These are phyloP conservation scores for Myiagra hebetior DNA, from an alignment of 2,113 vertebrate species.

Conservation along the genomic window DNA sequence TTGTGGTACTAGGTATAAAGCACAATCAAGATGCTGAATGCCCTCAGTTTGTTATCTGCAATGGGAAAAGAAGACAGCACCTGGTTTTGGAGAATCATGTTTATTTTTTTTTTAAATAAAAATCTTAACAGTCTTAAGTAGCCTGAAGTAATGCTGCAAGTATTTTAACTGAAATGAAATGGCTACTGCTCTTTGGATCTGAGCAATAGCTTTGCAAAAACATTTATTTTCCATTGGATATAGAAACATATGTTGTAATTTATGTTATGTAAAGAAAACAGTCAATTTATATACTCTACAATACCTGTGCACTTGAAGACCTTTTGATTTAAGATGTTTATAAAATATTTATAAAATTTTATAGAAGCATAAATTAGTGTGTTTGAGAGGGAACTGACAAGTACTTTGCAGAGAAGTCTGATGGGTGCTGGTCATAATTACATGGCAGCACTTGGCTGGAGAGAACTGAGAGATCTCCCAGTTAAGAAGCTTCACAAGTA, in stretches of 20 bases:
- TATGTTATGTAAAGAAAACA: neutral
- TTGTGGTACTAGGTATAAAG: neutral
- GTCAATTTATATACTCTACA: neutral
- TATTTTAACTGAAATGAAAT: neutral
- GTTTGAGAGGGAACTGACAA: neutral
- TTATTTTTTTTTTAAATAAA: neutral
- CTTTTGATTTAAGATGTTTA: neutral
- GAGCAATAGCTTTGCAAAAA: neutral
- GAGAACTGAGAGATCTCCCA: neutral
- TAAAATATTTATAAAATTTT: neutral
- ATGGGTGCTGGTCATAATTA: neutral
- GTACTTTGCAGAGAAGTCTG: neutral
- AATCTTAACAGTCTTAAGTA: neutral
- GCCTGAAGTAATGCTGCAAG: neutral
- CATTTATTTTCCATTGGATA: neutral
- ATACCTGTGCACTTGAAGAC: neutral
- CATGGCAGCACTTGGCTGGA: fast-evolving
- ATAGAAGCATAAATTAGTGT: neutral
- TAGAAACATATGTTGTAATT: neutral
- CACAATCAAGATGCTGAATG: neutral
- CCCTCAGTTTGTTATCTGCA: neutral
- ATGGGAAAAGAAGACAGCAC: neutral
- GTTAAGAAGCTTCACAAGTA: neutral
- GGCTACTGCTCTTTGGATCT: neutral
- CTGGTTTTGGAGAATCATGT: neutral